Percentiles rank a stretch among this genome's conserved stretches.
Evolutionary conservation across 1,140 invertebrate genomes (phyloP).

Genomic region (Dreissena polymorpha): DNA sequence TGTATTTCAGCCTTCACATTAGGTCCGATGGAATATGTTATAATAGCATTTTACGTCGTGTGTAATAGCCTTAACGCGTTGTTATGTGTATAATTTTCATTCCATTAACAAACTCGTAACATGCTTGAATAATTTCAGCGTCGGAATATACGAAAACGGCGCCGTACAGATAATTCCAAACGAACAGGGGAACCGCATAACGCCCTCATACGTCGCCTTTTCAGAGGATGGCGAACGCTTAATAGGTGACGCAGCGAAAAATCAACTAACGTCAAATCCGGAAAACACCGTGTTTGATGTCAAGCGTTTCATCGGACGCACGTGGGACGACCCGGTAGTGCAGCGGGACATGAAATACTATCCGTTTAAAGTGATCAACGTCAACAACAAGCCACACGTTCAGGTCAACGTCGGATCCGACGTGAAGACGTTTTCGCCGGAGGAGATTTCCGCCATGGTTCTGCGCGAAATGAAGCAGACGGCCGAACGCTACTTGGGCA

Average conservation of each 20-base stretch:
- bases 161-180: conserved; percentile 99
- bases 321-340: conserved; percentile 93
- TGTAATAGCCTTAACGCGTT: too few species aligned
- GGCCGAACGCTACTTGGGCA: conserved; percentile 97
- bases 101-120: too few species aligned
- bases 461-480: conserved; percentile 99
- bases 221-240: conserved; percentile 96
- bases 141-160: conserved; percentile 98
- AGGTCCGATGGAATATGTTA: too few species aligned
- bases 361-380: conserved; percentile 93
- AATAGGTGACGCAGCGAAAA: conserved; percentile 99
- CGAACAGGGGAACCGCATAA: conserved; percentile 98
- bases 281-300: conserved; percentile 98
- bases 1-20: too few species aligned
- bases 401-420: conserved; percentile 84
- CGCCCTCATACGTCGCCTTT: conserved; percentile 98
- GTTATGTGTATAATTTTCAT: too few species aligned
- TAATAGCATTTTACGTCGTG: too few species aligned
- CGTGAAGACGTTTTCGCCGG: conserved; percentile 94
- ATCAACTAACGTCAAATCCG: conserved; percentile 97
- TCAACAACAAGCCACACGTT: conserved; percentile 92
- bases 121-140: conserved; percentile 83
- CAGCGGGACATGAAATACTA: conserved; percentile 97
- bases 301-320: conserved; percentile 96
- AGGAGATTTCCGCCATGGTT: conserved; percentile 99